These are phyloP conservation scores for Diploptera punctata DNA, from an alignment of 2,888 invertebrate genomes.

Conservation along the genomic window DNA sequence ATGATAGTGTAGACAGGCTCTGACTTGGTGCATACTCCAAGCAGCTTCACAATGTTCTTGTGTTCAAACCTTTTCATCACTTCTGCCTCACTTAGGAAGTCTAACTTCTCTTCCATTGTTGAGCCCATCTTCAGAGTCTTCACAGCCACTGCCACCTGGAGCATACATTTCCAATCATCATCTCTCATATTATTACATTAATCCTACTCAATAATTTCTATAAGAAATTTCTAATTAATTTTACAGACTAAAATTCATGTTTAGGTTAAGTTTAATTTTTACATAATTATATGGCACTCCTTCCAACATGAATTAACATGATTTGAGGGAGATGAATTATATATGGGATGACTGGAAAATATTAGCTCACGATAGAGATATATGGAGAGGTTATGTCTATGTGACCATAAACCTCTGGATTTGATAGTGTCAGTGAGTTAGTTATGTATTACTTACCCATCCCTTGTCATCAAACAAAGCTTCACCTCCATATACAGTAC, in stretches of 20 bases:
- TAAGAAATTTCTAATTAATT: background rate
- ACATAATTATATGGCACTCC: no score
- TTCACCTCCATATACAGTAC: slow-evolving; percentile 92
- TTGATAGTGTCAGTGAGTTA: no score
- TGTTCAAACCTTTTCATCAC: slow-evolving; percentile 94
- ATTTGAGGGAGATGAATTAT: no score
- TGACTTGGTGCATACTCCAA: slow-evolving; percentile 85
- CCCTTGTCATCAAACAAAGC: slow-evolving; percentile 72
- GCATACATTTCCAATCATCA: no score
- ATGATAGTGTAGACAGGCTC: slow-evolving; percentile 91
- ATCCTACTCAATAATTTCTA: no score
- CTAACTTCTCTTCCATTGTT: slow-evolving; percentile 83
- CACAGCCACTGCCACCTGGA: slow-evolving; percentile 75
- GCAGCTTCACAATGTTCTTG: slow-evolving; percentile 82
- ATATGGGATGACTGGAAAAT: no score
- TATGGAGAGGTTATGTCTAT: no score
- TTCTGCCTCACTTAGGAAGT: slow-evolving; percentile 92
- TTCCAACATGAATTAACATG: no score
- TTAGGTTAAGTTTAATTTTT: background rate
- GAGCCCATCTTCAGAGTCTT: slow-evolving; percentile 88
- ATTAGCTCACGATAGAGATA: no score
- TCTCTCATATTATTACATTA: no score
- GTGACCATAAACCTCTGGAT: no score
- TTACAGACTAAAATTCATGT: background rate
- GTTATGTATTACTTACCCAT: slow-evolving; percentile 70